Evolutionary conservation across 1,140 invertebrate species (phyloP).

Genomic region (Pentalonia nigronervosa): DNA sequence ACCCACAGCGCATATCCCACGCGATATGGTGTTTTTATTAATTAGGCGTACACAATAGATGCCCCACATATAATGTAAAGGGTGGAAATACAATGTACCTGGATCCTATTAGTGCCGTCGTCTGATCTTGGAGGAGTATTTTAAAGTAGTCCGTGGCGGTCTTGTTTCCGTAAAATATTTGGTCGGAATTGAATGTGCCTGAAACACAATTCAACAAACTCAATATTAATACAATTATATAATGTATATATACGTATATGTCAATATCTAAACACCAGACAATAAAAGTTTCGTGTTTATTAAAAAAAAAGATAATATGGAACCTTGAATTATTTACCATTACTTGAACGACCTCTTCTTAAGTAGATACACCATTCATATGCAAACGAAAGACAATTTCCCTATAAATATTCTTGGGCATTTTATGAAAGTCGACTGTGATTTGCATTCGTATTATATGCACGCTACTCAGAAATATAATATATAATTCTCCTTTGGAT

Average conservation of each 20-base stretch:
- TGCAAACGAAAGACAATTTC: background rate
- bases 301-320: background rate
- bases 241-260: background rate
- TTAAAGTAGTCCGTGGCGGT: slow-evolving; percentile 42
- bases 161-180: slow-evolving; percentile 48
- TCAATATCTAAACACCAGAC: background rate
- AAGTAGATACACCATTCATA: background rate
- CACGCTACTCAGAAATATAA: background rate
- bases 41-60: background rate
- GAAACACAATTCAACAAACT: background rate
- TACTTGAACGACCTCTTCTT: slow-evolving; percentile 21
- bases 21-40: background rate
- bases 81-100: background rate
- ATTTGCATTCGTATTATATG: slow-evolving; percentile 12
- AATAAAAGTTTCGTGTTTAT: background rate
- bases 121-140: slow-evolving; percentile 51
- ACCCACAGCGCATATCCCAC: background rate
- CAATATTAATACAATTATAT: background rate
- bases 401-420: slow-evolving; percentile 42
- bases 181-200: slow-evolving; percentile 47
- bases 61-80: background rate
- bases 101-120: slow-evolving; percentile 42
- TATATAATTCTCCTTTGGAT: background rate
- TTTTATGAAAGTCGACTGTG: slow-evolving; percentile 3
- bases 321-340: slow-evolving; percentile 29